Conservation (phyloP, 1,140 invertebrate genomes). For the Drosophila nigrodunni region DNA sequence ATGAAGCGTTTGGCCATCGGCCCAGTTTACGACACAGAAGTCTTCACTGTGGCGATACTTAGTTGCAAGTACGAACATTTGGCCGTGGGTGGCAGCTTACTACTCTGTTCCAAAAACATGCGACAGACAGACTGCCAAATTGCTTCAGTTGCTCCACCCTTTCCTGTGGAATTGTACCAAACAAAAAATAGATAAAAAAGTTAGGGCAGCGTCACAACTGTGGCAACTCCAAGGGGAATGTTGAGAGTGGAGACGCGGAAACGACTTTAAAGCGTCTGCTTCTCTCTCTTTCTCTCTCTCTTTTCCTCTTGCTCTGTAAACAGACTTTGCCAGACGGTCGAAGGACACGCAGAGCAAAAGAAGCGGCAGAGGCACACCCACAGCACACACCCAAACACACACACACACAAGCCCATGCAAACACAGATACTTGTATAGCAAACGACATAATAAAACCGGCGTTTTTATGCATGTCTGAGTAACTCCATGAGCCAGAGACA, state of each 20-base stretch:
- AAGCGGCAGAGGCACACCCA: slow-evolving; percentile 30
- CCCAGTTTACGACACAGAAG: slow-evolving; percentile 45
- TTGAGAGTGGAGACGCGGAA: neutral
- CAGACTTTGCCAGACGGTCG: slow-evolving; percentile 51
- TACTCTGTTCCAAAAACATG: neutral
- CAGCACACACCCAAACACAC: slow-evolving; percentile 28
- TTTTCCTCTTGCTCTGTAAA: slow-evolving; percentile 1
- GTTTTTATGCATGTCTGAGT: slow-evolving; percentile 83
- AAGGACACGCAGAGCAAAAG: slow-evolving; percentile 40
- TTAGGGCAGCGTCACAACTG: slow-evolving; percentile 12
- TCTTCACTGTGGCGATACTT: slow-evolving; percentile 19
- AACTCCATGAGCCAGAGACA: slow-evolving; percentile 76
- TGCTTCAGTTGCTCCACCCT: slow-evolving; percentile 36
- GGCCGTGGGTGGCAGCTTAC: slow-evolving; percentile 33
- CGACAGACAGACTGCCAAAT: slow-evolving; percentile 43
- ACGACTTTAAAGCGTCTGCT: slow-evolving; percentile 50
- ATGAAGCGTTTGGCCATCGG: slow-evolving; percentile 9
- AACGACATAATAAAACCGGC: slow-evolving; percentile 82
- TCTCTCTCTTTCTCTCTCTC: slow-evolving; percentile 19
- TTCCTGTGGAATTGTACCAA: neutral
- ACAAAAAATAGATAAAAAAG: slow-evolving; percentile 35
- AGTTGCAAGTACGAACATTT: slow-evolving; percentile 48
- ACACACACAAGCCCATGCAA: slow-evolving; percentile 31
- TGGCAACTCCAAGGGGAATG: neutral
- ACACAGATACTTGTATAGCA: slow-evolving; percentile 28